Evolutionary conservation across 2,797 vertebrate species (phyloP).

Genomic region (Momotus momota): DNA sequence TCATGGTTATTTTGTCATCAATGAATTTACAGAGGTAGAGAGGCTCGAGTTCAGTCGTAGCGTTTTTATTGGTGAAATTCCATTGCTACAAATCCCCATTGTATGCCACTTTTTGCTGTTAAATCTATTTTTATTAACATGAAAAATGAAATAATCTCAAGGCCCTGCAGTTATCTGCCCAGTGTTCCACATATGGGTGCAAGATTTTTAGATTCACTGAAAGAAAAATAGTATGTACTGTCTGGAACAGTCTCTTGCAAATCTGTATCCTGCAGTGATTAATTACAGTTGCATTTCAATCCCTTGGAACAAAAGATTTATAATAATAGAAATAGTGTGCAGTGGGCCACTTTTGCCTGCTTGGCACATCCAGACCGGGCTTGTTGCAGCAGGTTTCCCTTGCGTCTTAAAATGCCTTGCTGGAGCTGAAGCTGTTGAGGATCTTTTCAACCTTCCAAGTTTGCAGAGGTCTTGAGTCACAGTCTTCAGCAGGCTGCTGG

Average conservation of each 20-base stretch:
- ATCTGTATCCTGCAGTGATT: neutral
- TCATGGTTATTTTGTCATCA: neutral
- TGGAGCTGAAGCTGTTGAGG: neutral
- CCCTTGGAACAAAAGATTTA: neutral
- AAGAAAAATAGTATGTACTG: neutral
- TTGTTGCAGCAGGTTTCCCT: neutral
- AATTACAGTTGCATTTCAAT: conserved; percentile 12
- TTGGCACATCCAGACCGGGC: neutral
- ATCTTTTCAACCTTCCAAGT: neutral
- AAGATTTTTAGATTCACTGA: neutral
- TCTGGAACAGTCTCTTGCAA: neutral
- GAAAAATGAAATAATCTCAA: conserved; percentile 10
- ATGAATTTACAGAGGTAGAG: conserved; percentile 1
- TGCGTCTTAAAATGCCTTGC: neutral
- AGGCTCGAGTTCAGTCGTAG: neutral
- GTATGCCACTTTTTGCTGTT: neutral
- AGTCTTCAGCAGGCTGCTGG: neutral
- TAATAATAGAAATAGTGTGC: neutral
- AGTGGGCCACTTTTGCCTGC: neutral
- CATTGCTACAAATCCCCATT: neutral
- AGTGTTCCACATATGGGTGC: neutral
- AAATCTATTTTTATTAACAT: conserved; percentile 42
- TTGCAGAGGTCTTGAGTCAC: conserved; percentile 1
- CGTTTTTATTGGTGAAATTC: conserved; percentile 14
- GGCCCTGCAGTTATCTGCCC: neutral